Conservation (phyloP, 2,888 invertebrate species). For the Drosophila flavopinicola region DNA sequence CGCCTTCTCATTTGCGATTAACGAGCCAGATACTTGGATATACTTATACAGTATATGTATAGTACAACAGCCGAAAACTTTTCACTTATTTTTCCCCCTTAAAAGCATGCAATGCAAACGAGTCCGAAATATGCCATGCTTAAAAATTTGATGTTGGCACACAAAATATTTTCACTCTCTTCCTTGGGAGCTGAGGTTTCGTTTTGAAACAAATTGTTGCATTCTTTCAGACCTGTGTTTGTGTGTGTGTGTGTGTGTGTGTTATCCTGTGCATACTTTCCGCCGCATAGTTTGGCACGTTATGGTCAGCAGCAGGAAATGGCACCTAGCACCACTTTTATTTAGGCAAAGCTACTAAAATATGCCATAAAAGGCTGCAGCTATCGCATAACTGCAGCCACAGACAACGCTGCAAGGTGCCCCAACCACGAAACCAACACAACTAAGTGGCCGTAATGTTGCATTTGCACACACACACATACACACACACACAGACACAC, state of each 20-base stretch:
- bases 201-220: slow-evolving; percentile 68
- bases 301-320: slow-evolving; percentile 63
- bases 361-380: slow-evolving; percentile 72
- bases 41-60: slow-evolving; percentile 25
- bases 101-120: slow-evolving; percentile 28
- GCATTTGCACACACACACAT: slow-evolving; percentile 52
- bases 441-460: slow-evolving; percentile 69
- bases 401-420: slow-evolving; percentile 9
- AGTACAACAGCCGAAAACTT: slow-evolving; percentile 54
- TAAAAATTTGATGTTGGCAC: slow-evolving; percentile 47
- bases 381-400: slow-evolving; percentile 76
- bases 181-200: slow-evolving; percentile 62
- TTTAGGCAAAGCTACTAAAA: slow-evolving; percentile 73
- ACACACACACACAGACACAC: slow-evolving; percentile 20
- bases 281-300: slow-evolving; percentile 43
- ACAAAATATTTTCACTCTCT: slow-evolving; percentile 27
- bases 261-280: slow-evolving; percentile 17
- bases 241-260: slow-evolving; percentile 10
- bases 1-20: slow-evolving; percentile 51
- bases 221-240: slow-evolving; percentile 52
- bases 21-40: slow-evolving; percentile 55
- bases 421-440: slow-evolving; percentile 41
- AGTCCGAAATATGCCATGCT: slow-evolving; percentile 50
- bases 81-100: slow-evolving; percentile 9
- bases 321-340: slow-evolving; percentile 62